phyloP scores from a whole-genome alignment of 2,888 invertebrate species.

The Nudaria mundana region DNA sequence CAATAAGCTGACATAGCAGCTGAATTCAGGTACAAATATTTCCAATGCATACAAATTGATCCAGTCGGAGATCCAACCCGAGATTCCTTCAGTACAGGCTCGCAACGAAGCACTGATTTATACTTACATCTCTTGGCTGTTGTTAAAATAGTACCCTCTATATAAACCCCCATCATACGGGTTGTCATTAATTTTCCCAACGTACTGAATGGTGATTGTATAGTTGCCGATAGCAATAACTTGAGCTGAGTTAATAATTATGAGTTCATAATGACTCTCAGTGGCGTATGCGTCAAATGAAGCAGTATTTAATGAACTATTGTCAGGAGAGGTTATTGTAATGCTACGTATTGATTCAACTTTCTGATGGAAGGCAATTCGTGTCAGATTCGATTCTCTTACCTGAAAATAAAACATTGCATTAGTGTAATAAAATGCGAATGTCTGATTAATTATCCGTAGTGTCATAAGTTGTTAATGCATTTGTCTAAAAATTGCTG shows the following conservation, averaged over 20 bases:
- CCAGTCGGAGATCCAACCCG: background rate
- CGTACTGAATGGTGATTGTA: background rate
- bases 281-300: background rate
- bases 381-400: background rate
- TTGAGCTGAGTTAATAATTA: background rate
- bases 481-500: background rate
- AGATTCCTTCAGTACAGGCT: background rate
- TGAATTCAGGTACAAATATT: too few relatives aligned
- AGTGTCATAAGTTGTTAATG: background rate
- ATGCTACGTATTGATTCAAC: background rate
- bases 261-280: background rate
- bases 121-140: background rate
- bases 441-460: too few relatives aligned
- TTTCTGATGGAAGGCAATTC: background rate
- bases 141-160: background rate
- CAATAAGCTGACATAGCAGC: too few relatives aligned
- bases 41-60: background rate
- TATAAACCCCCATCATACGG: conserved; percentile 2
- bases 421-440: too few relatives aligned
- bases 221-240: background rate
- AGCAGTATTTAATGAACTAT: background rate
- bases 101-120: background rate
- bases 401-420: background rate
- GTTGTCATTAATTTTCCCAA: background rate
- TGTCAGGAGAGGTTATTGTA: background rate